These are phyloP conservation scores for Alauda arvensis DNA, from an alignment of 2,797 vertebrate species.

Conservation along the genomic window DNA sequence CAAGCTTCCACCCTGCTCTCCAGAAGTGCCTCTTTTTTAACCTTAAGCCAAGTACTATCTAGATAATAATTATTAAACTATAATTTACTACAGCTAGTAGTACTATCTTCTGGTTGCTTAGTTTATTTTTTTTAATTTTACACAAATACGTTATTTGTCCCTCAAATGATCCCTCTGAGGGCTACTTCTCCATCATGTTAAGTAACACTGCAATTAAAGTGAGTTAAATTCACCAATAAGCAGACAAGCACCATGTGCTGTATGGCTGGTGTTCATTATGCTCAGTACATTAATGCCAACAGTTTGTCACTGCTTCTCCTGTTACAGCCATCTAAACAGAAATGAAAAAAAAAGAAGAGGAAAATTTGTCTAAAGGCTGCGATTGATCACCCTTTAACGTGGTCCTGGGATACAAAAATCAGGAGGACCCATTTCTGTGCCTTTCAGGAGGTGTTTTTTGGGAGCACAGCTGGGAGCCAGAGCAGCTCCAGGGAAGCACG, in stretches of 20 bases:
- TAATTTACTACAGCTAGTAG: slow-evolving; percentile 59
- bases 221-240: slow-evolving; percentile 70
- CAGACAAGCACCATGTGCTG: slow-evolving; percentile 84
- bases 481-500: rapidly evolving
- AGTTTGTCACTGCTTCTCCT: slow-evolving; percentile 53
- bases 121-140: slow-evolving; percentile 1
- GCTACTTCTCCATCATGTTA: slow-evolving; percentile 60
- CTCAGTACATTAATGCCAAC: slow-evolving; percentile 63
- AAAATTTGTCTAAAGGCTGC: not conserved
- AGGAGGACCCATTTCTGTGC: not conserved
- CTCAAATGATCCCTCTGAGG: slow-evolving; percentile 55
- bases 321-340: not conserved
- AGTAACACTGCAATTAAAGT: slow-evolving; percentile 68
- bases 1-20: slow-evolving; percentile 70
- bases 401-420: not conserved
- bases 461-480: not conserved
- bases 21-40: slow-evolving; percentile 70
- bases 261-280: slow-evolving; percentile 73
- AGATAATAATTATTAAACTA: slow-evolving; percentile 60
- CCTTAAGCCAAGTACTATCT: slow-evolving; percentile 40
- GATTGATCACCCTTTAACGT: not conserved
- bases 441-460: not conserved
- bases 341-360: too few species aligned
- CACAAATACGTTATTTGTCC: slow-evolving; percentile 33
- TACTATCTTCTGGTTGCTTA: slow-evolving; percentile 8